These are phyloP conservation scores for Melospiza georgiana DNA, from an alignment of 2,113 vertebrate genomes.

Conservation along the genomic window DNA sequence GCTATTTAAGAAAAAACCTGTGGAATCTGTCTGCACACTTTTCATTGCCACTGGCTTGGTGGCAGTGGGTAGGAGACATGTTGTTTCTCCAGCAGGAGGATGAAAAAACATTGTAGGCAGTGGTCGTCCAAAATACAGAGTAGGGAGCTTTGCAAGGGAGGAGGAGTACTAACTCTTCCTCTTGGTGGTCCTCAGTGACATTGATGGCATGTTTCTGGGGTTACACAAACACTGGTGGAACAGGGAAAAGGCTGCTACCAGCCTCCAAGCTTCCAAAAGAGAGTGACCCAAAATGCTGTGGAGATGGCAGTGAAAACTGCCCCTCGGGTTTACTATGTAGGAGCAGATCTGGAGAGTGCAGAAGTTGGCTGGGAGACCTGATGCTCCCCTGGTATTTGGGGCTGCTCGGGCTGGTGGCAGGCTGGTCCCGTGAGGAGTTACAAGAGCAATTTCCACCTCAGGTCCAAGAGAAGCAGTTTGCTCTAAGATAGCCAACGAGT, in stretches of 20 bases:
- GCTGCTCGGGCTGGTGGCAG: not conserved
- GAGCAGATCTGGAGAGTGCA: not conserved
- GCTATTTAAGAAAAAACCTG: not conserved
- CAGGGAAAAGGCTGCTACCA: not conserved
- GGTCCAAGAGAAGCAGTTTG: not conserved
- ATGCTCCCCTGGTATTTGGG: not conserved
- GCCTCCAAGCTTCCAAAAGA: not conserved
- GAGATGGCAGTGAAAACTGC: not conserved
- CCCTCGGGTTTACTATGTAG: accelerated
- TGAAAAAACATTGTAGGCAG: not conserved
- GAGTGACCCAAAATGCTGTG: not conserved
- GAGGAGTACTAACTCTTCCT: not conserved
- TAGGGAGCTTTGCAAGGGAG: not conserved
- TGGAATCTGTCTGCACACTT: not conserved
- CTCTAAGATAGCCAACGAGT: not conserved
- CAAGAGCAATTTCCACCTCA: not conserved
- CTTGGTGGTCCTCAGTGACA: not conserved
- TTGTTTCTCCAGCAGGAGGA: not conserved
- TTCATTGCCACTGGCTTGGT: not conserved
- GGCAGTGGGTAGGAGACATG: not conserved
- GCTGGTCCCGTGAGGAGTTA: not conserved
- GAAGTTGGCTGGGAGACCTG: not conserved
- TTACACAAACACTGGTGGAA: not conserved
- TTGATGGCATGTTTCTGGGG: not conserved
- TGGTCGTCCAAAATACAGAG: not conserved